phyloP scores from a whole-genome alignment of 2,113 vertebrate genomes.

The Macquaria ambigua region DNA sequence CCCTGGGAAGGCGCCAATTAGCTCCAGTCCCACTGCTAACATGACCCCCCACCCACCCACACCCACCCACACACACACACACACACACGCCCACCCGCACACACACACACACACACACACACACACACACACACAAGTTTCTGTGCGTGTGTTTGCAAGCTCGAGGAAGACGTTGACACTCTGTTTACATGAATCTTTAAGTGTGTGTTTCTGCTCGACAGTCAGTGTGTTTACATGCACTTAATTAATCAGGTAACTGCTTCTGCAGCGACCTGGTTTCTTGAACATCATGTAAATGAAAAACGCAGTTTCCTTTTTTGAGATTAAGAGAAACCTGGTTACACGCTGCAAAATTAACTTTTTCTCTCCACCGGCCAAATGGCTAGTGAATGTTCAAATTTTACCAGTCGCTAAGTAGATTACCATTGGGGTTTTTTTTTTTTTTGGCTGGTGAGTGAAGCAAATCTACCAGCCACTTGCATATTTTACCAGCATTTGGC shows the following conservation, averaged over 20 bases:
- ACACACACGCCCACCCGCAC: background rate
- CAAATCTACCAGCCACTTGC: no score
- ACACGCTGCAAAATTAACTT: no score
- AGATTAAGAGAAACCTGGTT: background rate
- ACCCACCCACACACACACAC: slow-evolving; percentile 10
- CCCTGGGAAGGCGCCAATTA: slow-evolving; percentile 64
- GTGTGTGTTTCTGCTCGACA: background rate
- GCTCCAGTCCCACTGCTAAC: slow-evolving; percentile 49
- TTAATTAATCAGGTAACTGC: slow-evolving; percentile 21
- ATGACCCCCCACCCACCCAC: slow-evolving; percentile 33
- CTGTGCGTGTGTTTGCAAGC: background rate
- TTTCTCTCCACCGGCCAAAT: no score
- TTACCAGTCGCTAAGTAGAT: no score
- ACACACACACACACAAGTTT: background rate
- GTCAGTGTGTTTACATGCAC: background rate
- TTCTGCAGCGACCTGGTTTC: background rate
- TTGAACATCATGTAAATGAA: background rate
- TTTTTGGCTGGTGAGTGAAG: no score
- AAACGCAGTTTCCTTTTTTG: background rate
- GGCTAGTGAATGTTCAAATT: no score
- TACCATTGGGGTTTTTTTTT: no score
- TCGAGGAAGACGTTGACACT: background rate
- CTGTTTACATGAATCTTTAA: slow-evolving; percentile 6
- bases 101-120: background rate
- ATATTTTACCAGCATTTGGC: no score